These are phyloP conservation scores for Cephus pygmeus DNA, from an alignment of 2,888 invertebrate genomes.

Conservation along the genomic window DNA sequence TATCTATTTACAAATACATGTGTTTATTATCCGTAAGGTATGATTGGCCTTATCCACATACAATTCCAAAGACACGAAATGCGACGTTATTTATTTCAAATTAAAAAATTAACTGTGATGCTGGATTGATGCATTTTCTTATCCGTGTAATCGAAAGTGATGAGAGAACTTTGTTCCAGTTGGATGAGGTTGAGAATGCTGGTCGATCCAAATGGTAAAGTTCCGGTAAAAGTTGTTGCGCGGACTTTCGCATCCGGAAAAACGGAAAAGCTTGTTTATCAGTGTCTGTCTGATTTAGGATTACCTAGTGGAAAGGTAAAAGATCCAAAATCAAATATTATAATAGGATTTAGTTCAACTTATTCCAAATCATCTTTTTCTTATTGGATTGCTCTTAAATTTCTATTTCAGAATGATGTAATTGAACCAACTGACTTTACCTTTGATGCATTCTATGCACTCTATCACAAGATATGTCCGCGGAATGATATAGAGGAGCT, in stretches of 20 bases:
- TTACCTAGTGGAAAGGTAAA: slow-evolving; percentile 89
- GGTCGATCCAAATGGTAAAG: slow-evolving; percentile 93
- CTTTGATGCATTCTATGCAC: slow-evolving; percentile 97
- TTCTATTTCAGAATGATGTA: slow-evolving; percentile 79
- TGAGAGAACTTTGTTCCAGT: slow-evolving; percentile 71
- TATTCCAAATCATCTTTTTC: neutral
- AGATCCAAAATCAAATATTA: neutral
- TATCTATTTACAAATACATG: neutral
- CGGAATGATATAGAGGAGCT: slow-evolving; percentile 98
- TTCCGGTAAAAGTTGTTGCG: slow-evolving; percentile 96
- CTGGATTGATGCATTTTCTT: neutral
- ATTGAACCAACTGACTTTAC: slow-evolving; percentile 96
- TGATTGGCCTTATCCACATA: neutral
- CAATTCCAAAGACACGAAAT: neutral
- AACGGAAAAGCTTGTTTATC: slow-evolving; percentile 98
- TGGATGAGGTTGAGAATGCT: slow-evolving; percentile 98
- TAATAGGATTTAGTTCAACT: neutral
- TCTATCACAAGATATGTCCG: slow-evolving; percentile 99
- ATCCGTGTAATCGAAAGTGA: neutral
- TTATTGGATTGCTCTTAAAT: neutral
- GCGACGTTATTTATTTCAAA: neutral
- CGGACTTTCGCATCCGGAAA: slow-evolving; percentile 99
- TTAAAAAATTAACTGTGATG: neutral
- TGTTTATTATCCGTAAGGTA: neutral
- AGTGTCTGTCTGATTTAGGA: slow-evolving; percentile 92